These are phyloP conservation scores for Incurvaria masculella DNA, from an alignment of 2,888 invertebrate species.

Conservation along the genomic window DNA sequence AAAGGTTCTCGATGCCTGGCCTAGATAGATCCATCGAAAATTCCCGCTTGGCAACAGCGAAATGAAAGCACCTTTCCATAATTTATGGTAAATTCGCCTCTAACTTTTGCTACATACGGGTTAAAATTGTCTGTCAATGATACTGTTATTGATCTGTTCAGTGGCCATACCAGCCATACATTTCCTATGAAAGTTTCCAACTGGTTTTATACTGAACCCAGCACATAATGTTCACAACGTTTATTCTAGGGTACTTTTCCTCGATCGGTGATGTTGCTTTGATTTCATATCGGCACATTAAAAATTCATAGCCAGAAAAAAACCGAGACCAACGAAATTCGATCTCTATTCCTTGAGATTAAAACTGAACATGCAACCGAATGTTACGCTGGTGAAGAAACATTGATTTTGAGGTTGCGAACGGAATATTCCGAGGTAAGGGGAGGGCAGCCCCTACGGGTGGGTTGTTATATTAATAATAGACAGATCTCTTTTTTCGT, in stretches of 20 bases:
- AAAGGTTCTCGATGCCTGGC: constrained; percentile 43
- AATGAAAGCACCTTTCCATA: constrained; percentile 29
- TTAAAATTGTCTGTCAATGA: constrained; percentile 11
- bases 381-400: no score
- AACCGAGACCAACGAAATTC: no score
- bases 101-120: constrained; percentile 13
- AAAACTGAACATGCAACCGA: no score
- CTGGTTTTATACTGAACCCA: no score
- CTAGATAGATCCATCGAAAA: constrained; percentile 24
- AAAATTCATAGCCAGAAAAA: no score
- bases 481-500: neutral
- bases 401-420: neutral
- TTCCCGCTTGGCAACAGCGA: constrained; percentile 45
- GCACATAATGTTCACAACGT: no score
- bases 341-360: no score
- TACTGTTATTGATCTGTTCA: constrained; percentile 38
- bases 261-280: no score
- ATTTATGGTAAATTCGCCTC: constrained; percentile 16
- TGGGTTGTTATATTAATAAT: neutral
- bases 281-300: no score
- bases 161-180: no score
- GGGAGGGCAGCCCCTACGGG: neutral
- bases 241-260: no score
- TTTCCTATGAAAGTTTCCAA: no score
- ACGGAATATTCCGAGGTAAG: neutral